Conservation (phyloP, 1,140 invertebrate species). For the Colletes latitarsis region DNA sequence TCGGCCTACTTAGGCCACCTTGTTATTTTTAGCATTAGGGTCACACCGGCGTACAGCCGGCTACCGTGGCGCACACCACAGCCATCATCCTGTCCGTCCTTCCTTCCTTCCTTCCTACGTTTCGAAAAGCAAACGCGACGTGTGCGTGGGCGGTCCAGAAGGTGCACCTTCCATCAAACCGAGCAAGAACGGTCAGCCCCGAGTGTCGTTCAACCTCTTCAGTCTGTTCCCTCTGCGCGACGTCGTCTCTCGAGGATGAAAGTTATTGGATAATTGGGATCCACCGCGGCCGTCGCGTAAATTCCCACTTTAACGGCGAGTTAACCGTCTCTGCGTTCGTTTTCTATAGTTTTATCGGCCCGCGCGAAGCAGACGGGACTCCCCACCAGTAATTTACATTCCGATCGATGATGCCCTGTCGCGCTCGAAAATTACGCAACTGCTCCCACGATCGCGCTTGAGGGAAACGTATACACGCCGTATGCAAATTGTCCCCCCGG, state of each 20-base stretch:
- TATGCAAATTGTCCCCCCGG: not conserved
- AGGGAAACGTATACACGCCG: not conserved
- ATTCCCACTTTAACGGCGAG: conserved; percentile 4
- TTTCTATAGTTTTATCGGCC: not conserved
- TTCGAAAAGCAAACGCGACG: not conserved
- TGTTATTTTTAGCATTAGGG: conserved; percentile 75
- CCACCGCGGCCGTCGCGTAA: conserved; percentile 1
- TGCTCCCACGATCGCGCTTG: not conserved
- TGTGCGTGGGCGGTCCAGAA: conserved; percentile 21
- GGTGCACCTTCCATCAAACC: not conserved
- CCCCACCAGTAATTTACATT: no score
- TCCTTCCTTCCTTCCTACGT: conserved; percentile 43
- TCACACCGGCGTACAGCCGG: conserved; percentile 61
- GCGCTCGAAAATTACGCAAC: not conserved
- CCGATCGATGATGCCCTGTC: not conserved
- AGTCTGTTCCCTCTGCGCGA: not conserved
- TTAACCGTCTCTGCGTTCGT: not conserved
- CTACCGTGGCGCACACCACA: conserved; percentile 27
- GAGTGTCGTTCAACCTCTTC: conserved; percentile 31
- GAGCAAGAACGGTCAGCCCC: not conserved
- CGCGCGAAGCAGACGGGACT: not conserved
- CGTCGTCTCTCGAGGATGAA: conserved; percentile 14
- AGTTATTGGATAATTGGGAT: conserved; percentile 44
- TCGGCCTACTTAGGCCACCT: conserved; percentile 69
- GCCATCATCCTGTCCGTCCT: conserved; percentile 37